Evolutionary conservation across 2,888 invertebrate genomes (phyloP).

Genomic region (Zele albiditarsus): DNA sequence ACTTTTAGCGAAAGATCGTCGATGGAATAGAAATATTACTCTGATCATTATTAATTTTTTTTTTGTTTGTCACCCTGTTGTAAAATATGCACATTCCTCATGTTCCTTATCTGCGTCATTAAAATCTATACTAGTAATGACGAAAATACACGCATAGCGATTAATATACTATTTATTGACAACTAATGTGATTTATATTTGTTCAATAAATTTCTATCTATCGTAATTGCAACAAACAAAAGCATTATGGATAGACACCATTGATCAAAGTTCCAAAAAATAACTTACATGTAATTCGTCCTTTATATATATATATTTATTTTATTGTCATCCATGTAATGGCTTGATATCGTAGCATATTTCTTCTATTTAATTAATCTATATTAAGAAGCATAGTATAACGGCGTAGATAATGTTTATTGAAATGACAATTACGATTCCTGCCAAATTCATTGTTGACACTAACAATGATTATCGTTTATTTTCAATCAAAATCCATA

Average conservation of each 20-base stretch:
- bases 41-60: neutral
- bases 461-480: neutral
- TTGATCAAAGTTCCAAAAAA: neutral
- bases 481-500: neutral
- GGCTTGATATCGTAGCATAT: neutral
- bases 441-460: neutral
- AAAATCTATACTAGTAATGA: neutral
- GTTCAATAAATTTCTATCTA: neutral
- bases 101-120: constrained; percentile 27
- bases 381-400: neutral
- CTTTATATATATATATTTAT: neutral
- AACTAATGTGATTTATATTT: neutral
- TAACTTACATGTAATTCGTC: neutral
- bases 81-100: constrained; percentile 32
- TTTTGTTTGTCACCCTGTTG: constrained; percentile 12
- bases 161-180: constrained; percentile 6
- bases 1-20: neutral
- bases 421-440: neutral
- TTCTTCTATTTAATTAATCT: neutral
- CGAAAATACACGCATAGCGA: constrained; percentile 9
- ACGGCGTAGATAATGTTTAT: neutral
- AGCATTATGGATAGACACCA: neutral
- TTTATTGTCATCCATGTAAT: neutral
- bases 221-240: neutral
- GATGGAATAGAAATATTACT: neutral